Conservation (phyloP, 2,888 invertebrate species). For the Trachelus troglodyta region DNA sequence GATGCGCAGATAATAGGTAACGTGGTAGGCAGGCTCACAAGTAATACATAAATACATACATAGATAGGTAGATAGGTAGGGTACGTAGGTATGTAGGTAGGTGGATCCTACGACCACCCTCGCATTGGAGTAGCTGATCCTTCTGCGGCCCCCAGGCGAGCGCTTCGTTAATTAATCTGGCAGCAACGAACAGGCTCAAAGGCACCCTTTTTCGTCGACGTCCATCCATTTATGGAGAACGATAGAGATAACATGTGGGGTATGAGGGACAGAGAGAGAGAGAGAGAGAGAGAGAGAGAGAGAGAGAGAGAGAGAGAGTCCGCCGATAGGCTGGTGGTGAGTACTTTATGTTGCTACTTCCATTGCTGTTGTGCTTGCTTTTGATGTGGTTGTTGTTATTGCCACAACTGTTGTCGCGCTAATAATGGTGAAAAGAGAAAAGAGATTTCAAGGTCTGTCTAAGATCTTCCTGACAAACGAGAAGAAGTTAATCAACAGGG, state of each 20-base stretch:
- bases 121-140: conserved; percentile 30
- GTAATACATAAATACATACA: neutral
- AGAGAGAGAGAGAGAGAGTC: neutral
- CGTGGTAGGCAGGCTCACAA: neutral
- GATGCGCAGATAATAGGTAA: neutral
- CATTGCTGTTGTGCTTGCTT: neutral
- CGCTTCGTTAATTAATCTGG: conserved; percentile 65
- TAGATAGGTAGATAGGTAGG: neutral
- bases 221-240: conserved; percentile 54
- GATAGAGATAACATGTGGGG: neutral
- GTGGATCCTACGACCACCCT: conserved; percentile 2
- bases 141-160: conserved; percentile 52
- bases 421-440: no score
- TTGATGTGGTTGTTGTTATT: no score
- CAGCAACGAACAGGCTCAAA: conserved; percentile 50
- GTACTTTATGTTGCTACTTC: conserved; percentile 12
- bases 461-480: no score
- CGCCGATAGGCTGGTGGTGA: neutral
- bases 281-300: no score
- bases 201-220: conserved; percentile 53
- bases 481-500: no score
- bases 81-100: neutral
- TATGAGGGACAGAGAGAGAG: no score
- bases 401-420: no score
- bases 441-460: no score